Percentiles rank a stretch among this genome's conserved stretches.
phyloP scores from a whole-genome alignment of 2,113 vertebrate genomes.

The Gymnorhina tibicen region DNA sequence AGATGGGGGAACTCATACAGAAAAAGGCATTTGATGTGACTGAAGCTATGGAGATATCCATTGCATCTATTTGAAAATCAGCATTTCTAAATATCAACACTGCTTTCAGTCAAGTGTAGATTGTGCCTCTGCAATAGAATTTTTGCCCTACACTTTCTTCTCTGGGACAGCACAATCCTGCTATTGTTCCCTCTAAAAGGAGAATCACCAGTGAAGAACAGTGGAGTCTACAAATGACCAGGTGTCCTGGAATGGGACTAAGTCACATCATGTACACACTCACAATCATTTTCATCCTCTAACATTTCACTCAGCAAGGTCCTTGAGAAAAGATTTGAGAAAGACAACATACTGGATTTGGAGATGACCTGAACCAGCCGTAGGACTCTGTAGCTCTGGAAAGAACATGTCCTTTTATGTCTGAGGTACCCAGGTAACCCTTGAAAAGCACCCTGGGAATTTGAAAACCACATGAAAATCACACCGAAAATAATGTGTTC shows the following conservation, averaged over 20 bases:
- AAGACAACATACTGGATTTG: background rate
- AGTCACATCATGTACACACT: background rate
- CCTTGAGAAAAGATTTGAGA: background rate
- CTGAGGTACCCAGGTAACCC: background rate
- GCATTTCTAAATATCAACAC: background rate
- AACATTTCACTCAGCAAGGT: background rate
- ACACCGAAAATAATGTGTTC: background rate
- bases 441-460: background rate
- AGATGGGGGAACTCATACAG: background rate
- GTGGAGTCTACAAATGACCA: background rate
- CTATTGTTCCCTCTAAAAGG: background rate
- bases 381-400: background rate
- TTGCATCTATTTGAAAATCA: background rate
- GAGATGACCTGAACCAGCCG: background rate
- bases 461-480: background rate
- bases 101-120: background rate
- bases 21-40: background rate
- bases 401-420: background rate
- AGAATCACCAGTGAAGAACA: background rate
- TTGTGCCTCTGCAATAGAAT: background rate
- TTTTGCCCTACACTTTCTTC: background rate
- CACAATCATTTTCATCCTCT: background rate
- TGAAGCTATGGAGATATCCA: background rate
- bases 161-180: background rate
- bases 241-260: background rate